phyloP scores from a whole-genome alignment of 2,888 invertebrate genomes.

The Rugalucina vietnamica region DNA sequence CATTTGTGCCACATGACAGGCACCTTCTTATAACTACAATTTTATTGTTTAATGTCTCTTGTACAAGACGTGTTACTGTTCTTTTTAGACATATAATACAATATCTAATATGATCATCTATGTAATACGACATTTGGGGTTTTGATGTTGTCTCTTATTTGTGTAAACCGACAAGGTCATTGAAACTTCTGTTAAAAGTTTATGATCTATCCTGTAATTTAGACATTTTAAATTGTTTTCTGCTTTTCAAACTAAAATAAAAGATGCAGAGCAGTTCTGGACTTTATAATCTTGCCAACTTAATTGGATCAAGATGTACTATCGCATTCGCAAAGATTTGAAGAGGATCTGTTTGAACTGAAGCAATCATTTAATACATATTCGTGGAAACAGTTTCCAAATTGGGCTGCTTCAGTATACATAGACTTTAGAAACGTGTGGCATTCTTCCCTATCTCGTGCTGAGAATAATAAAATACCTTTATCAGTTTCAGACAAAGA shows the following conservation, averaged over 20 bases:
- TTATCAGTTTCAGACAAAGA: constrained; percentile 4
- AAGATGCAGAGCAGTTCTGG: too few relatives aligned
- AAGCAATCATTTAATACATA: neutral
- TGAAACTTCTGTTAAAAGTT: neutral
- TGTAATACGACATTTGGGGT: neutral
- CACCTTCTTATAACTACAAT: neutral
- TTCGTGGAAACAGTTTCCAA: constrained; percentile 7
- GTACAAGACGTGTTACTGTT: neutral
- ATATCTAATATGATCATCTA: neutral
- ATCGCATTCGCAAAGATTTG: neutral
- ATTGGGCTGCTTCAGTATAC: neutral
- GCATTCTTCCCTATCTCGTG: neutral
- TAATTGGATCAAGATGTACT: neutral
- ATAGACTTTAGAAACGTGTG: neutral
- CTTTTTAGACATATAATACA: neutral
- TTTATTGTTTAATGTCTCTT: neutral
- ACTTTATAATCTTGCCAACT: neutral
- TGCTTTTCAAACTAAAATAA: too few relatives aligned
- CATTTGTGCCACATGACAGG: neutral
- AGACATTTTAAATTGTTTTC: too few relatives aligned
- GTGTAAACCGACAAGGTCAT: neutral
- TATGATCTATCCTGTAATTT: neutral
- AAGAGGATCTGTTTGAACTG: neutral
- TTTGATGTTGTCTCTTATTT: neutral
- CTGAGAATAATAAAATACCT: constrained; percentile 3